These are phyloP conservation scores for Grammomys dolichurus DNA, from an alignment of 2,113 vertebrate species.

Conservation along the genomic window DNA sequence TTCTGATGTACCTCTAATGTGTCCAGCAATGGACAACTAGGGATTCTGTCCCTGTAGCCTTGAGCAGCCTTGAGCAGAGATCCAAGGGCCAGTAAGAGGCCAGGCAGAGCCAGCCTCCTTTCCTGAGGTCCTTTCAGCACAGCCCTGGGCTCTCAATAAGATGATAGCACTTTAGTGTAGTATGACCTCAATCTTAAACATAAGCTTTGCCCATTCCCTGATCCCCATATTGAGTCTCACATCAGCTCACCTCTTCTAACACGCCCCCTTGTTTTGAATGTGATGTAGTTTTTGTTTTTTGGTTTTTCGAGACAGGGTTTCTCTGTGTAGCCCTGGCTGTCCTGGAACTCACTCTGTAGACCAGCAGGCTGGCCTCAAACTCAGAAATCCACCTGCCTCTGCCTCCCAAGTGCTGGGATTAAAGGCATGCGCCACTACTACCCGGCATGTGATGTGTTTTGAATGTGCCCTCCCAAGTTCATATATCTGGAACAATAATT, in stretches of 20 bases:
- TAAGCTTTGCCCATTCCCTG: accelerated
- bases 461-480: not conserved
- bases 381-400: no score
- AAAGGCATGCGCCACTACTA: no score
- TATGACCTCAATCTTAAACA: not conserved
- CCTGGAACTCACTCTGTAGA: no score
- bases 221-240: not conserved
- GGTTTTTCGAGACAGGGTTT: no score
- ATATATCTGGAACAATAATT: not conserved
- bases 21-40: not conserved
- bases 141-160: not conserved
- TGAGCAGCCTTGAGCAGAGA: not conserved
- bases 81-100: not conserved
- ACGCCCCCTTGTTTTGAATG: not conserved
- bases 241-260: not conserved
- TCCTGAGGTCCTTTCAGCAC: not conserved
- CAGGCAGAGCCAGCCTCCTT: not conserved
- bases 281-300: no score
- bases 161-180: not conserved
- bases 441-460: not conserved
- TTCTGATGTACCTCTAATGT: not conserved
- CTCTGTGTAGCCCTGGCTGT: no score
- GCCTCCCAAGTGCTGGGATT: no score
- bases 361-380: no score
- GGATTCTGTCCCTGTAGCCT: not conserved